A percentile compares a stretch with the other conserved stretches of the same genome.
Conservation (phyloP, 2,888 invertebrate genomes). For the Clivina fossor region DNA sequence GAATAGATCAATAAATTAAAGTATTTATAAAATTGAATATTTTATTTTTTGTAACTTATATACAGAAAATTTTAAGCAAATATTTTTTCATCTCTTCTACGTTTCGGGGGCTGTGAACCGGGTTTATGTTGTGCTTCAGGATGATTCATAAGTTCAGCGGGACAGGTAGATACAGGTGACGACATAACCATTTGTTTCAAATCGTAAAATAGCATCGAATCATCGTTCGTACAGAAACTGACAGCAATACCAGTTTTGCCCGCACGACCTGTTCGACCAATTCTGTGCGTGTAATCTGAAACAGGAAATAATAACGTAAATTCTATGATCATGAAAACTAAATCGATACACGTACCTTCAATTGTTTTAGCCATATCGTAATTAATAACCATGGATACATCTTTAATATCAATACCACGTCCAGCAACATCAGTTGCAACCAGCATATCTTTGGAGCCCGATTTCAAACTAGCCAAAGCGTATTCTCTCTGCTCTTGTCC, state of each 20-base stretch:
- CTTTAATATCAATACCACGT: conserved; percentile 99
- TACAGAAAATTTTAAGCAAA: conserved; percentile 67
- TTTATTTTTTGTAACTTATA: no score
- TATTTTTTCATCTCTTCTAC: conserved; percentile 91
- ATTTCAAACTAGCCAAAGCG: conserved; percentile 93
- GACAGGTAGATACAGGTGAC: conserved; percentile 92
- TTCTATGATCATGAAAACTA: not conserved
- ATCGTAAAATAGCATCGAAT: conserved; percentile 93
- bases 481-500: conserved; percentile 99
- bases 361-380: conserved; percentile 99
- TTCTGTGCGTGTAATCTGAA: conserved; percentile 92
- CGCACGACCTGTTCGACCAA: conserved; percentile 98
- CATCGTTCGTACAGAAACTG: conserved; percentile 96
- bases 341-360: conserved; percentile 64
- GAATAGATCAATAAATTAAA: no score
- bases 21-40: no score
- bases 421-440: conserved; percentile 99
- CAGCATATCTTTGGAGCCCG: conserved; percentile 94
- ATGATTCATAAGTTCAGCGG: conserved; percentile 95
- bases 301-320: conserved; percentile 31
- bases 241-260: conserved; percentile 97
- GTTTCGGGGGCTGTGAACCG: conserved; percentile 91
- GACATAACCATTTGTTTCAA: conserved; percentile 86
- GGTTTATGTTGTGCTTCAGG: conserved; percentile 98
- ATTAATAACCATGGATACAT: conserved; percentile 98